Percentiles rank a stretch among this genome's conserved stretches.
These are phyloP conservation scores for Tadarida brasiliensis DNA, from an alignment of 2,797 vertebrate species.

Conservation along the genomic window DNA sequence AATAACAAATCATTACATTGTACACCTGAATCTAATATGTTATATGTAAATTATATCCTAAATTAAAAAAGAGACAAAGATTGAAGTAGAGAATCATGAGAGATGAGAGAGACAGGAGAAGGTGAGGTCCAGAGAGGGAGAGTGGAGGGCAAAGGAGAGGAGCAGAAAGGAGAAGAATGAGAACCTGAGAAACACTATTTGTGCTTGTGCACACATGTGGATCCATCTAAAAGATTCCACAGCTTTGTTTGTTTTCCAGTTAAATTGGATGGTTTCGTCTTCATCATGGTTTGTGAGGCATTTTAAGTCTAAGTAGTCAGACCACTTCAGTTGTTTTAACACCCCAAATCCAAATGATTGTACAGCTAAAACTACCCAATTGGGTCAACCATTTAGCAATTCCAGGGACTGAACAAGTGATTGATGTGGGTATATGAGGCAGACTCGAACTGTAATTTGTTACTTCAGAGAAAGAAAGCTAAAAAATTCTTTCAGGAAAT, in stretches of 20 bases:
- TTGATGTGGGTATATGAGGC: slow-evolving; percentile 70
- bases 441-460: slow-evolving; percentile 56
- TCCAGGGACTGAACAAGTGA: slow-evolving; percentile 1
- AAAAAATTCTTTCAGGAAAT: slow-evolving; percentile 73
- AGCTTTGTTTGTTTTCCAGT: slow-evolving; percentile 64
- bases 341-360: slow-evolving; percentile 64
- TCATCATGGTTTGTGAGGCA: slow-evolving; percentile 65
- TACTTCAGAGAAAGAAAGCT: slow-evolving; percentile 71
- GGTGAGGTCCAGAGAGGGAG: neutral
- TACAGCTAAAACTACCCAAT: slow-evolving; percentile 36
- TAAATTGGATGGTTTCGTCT: slow-evolving; percentile 61
- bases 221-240: slow-evolving; percentile 59
- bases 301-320: slow-evolving; percentile 73
- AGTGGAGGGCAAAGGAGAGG: neutral
- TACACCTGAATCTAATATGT: neutral
- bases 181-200: neutral
- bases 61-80: neutral
- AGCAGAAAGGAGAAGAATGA: neutral
- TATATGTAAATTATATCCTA: neutral
- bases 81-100: neutral
- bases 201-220: neutral
- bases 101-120: neutral
- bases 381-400: slow-evolving; percentile 59
- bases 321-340: slow-evolving; percentile 78
- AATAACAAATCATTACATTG: neutral